Evolutionary conservation across 1,140 invertebrate species (phyloP), one percentile per base, ranked within the genome.

Genomic region (Drosophila seguyi): DNA sequence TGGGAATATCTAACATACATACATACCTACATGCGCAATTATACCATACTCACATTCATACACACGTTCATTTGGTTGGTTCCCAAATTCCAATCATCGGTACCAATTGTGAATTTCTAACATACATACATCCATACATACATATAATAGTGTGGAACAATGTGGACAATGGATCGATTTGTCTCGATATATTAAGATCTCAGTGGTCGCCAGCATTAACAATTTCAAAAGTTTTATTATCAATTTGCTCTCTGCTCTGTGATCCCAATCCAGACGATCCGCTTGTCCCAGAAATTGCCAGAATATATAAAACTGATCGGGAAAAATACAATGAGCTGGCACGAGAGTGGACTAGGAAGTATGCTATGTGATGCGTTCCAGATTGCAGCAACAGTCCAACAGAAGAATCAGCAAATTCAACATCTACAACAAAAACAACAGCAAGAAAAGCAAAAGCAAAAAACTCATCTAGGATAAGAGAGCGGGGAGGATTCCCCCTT

Each of bases 91-190:
- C n/a, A n/a, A n/a, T n/a, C n/a, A n/a, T n/a, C n/a, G n/a, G n/a
- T n/a, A n/a, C n/a, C n/a, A n/a, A n/a, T n/a, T n/a, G n/a, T n/a
- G n/a, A n/a, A n/a, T n/a, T n/a, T n/a, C n/a, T n/a, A n/a, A n/a
- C n/a, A n/a, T n/a, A n/a, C n/a, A n/a, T n/a, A n/a, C n/a, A n/a
- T n/a, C n/a, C n/a, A n/a, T n/a, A n/a, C n/a, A n/a, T n/a, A n/a
- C n/a, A n/a, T n/a, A n/a, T n/a, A n/a, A n/a, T n/a, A n/a, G n/a
- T n/a, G n/a, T n/a, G n/a, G n/a, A n/a, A n/a, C n/a, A n/a, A n/a
- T n/a, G n/a, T n/a, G n/a, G n/a, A n/a, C 96, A 99, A 99, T 96
- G 99, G 99, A 95, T 98, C 97, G 94, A 99, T 99, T 95, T 99
- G 99, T 95, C 96, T 99, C 94, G 99, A 99, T 95, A 99, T 99